Evolutionary conservation across 2,888 invertebrate species (phyloP).

Genomic region (Eulithis prunata): DNA sequence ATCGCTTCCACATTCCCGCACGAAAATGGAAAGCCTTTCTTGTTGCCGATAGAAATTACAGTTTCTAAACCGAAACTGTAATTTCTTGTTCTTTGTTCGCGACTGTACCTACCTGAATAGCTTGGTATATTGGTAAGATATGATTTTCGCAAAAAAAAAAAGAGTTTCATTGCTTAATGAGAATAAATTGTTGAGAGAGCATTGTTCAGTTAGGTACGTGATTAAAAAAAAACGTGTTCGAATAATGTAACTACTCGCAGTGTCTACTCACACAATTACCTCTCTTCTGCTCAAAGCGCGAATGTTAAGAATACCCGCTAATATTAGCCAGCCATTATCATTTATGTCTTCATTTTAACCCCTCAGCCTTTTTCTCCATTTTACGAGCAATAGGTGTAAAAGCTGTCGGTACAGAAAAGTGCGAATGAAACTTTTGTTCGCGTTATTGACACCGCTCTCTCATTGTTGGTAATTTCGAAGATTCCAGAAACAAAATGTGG

Average conservation of each 20-base stretch:
- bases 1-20: constrained; percentile 10
- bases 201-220: too few species aligned
- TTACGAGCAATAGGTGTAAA: constrained; percentile 49
- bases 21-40: constrained; percentile 13
- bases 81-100: neutral
- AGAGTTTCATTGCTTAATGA: too few species aligned
- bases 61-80: neutral
- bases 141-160: neutral
- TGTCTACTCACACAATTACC: too few species aligned
- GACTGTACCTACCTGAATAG: neutral
- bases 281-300: constrained; percentile 54
- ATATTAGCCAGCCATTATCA: constrained; percentile 64
- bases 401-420: constrained; percentile 32
- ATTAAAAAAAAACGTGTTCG: too few species aligned
- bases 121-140: neutral
- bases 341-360: constrained; percentile 71
- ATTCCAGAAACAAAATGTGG: constrained; percentile 44
- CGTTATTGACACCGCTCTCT: constrained; percentile 33
- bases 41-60: constrained; percentile 6
- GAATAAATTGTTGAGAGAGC: too few species aligned
- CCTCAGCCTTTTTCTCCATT: constrained; percentile 52
- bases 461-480: constrained; percentile 33
- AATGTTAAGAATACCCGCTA: constrained; percentile 67
- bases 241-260: too few species aligned
- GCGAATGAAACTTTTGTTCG: constrained; percentile 33